Conservation (phyloP, 2,888 invertebrate species). For the Malthinus flaveolus region DNA sequence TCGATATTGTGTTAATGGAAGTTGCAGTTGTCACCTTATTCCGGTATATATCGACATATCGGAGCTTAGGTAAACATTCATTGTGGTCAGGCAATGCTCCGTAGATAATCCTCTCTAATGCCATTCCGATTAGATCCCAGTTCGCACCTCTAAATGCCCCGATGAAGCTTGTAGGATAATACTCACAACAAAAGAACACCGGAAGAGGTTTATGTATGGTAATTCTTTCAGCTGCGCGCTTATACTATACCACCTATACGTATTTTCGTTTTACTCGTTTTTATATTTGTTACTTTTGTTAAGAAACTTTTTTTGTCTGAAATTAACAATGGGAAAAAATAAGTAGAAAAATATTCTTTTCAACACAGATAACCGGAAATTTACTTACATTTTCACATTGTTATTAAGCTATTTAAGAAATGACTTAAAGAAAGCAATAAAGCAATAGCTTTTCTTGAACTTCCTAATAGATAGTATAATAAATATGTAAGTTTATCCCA, state of each 20-base stretch:
- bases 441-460: too few species aligned
- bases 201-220: slow-evolving; percentile 46
- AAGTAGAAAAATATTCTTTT: too few species aligned
- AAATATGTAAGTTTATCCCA: too few species aligned
- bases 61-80: slow-evolving; percentile 52
- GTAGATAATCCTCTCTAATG: slow-evolving; percentile 51
- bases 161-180: slow-evolving; percentile 43
- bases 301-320: slow-evolving; percentile 1
- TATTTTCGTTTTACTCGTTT: slow-evolving; percentile 13
- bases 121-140: slow-evolving; percentile 48
- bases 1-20: slow-evolving; percentile 41
- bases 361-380: too few species aligned
- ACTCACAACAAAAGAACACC: slow-evolving; percentile 42
- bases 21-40: slow-evolving; percentile 43
- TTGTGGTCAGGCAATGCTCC: slow-evolving; percentile 51
- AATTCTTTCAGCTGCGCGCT: slow-evolving; percentile 35
- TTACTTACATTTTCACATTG: too few species aligned
- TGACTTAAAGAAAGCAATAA: too few species aligned
- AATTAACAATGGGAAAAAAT: background rate
- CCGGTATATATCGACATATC: slow-evolving; percentile 45
- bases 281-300: slow-evolving; percentile 10
- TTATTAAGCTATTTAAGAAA: too few species aligned
- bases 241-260: background rate
- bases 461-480: too few species aligned
- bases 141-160: slow-evolving; percentile 47